Conservation (phyloP, 2,113 vertebrate species). For the Rutilus rutilus region DNA sequence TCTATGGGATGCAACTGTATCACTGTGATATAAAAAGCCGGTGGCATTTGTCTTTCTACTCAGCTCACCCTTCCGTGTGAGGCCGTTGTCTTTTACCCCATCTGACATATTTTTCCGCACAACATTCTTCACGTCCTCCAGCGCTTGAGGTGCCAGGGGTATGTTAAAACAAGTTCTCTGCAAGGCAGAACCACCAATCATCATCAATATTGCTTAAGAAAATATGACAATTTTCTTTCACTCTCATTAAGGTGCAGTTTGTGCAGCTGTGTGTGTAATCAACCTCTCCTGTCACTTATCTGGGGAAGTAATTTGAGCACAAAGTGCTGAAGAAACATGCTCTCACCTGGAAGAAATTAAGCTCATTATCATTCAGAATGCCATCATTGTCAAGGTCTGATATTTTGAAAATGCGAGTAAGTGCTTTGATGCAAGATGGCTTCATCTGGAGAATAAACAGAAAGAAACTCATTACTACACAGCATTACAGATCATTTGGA, state of each 20-base stretch:
- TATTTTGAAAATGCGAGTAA: conserved; percentile 97
- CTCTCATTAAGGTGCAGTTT: background rate
- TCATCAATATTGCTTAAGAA: background rate
- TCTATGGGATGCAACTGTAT: background rate
- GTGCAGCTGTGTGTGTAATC: background rate
- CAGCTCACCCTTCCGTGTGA: conserved; percentile 89
- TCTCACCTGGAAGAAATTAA: conserved; percentile 97
- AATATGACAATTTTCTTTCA: background rate
- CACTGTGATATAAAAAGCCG: background rate
- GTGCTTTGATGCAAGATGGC: conserved; percentile 90
- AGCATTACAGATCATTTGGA: background rate
- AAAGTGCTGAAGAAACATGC: background rate
- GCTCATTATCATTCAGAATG: conserved; percentile 95
- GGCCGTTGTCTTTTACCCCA: conserved; percentile 93
- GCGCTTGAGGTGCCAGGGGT: conserved; percentile 92
- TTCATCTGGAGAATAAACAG: conserved; percentile 83
- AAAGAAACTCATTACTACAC: conserved; percentile 1
- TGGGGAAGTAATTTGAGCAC: background rate
- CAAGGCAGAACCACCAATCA: background rate
- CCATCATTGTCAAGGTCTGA: conserved; percentile 98
- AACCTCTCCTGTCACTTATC: background rate
- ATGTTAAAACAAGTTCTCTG: conserved; percentile 99
- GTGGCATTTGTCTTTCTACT: background rate
- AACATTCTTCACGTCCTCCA: conserved; percentile 98
- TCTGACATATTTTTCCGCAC: conserved; percentile 93